These are phyloP conservation scores for Balearica regulorum DNA, from an alignment of 2,797 vertebrate genomes.

Conservation along the genomic window DNA sequence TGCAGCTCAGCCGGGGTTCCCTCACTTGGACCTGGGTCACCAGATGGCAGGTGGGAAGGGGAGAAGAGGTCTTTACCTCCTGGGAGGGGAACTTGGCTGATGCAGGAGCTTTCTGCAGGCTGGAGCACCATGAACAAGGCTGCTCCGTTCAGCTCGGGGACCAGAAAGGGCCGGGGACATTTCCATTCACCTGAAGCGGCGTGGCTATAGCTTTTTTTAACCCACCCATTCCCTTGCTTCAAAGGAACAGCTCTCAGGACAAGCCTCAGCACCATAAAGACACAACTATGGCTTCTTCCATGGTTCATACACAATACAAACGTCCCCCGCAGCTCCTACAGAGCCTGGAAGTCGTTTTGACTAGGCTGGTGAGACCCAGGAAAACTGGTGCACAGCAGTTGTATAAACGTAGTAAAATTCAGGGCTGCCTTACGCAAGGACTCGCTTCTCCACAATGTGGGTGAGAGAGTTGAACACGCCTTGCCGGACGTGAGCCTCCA, in stretches of 20 bases:
- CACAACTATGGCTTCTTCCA: fast-evolving
- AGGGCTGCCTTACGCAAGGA: conserved; percentile 87
- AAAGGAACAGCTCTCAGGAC: neutral
- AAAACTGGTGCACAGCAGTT: neutral
- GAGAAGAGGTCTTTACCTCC: neutral
- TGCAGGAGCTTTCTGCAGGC: neutral
- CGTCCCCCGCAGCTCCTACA: neutral
- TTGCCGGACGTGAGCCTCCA: conserved; percentile 91
- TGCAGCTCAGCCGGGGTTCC: neutral
- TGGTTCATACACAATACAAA: fast-evolving
- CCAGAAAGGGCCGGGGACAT: neutral
- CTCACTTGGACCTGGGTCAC: neutral
- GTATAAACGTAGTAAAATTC: fast-evolving
- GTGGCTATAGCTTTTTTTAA: neutral
- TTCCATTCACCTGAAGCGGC: neutral
- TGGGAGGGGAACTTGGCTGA: neutral
- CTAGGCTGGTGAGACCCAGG: neutral
- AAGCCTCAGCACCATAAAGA: neutral
- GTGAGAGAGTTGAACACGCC: conserved; percentile 94
- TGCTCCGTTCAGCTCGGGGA: neutral
- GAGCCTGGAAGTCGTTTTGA: neutral
- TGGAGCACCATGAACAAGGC: neutral
- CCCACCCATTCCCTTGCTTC: neutral
- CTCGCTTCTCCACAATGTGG: conserved; percentile 98
- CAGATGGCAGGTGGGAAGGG: neutral